phyloP scores from a whole-genome alignment of 2,797 vertebrate species.

The Poliocrania exsul region DNA sequence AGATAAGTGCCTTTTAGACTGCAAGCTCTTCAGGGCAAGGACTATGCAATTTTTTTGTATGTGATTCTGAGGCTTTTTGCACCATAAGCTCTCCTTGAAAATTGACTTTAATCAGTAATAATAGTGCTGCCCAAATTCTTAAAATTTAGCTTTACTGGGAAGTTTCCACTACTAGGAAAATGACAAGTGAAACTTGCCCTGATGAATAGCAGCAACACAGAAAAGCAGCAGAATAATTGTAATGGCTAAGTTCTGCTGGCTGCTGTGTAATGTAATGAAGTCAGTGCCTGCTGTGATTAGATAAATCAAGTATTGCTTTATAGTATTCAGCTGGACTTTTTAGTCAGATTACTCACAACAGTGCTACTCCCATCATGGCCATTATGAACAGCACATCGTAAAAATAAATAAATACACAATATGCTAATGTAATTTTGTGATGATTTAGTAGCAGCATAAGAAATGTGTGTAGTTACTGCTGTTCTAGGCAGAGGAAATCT shows the following conservation, averaged over 20 bases:
- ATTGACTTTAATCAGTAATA: not conserved
- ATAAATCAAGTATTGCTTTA: conserved; percentile 34
- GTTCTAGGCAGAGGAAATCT: not conserved
- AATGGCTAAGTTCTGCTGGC: not conserved
- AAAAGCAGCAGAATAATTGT: conserved; percentile 13
- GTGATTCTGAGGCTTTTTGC: not conserved
- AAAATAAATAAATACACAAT: conserved; percentile 21
- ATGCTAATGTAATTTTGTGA: conserved; percentile 29
- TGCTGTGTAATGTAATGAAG: conserved; percentile 23
- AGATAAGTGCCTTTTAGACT: not conserved
- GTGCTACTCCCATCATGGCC: not conserved
- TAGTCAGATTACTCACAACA: conserved; percentile 4
- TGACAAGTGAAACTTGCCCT: not conserved
- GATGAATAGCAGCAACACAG: conserved; percentile 1
- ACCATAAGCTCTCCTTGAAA: not conserved
- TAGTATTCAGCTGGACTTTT: not conserved
- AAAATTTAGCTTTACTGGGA: not conserved
- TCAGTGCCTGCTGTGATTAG: conserved; percentile 15
- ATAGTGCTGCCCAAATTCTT: not conserved
- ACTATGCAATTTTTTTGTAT: not conserved
- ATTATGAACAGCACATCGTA: not conserved
- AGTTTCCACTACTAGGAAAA: conserved; percentile 10
- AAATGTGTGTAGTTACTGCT: not conserved
- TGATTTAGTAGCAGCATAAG: conserved; percentile 15
- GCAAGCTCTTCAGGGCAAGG: not conserved